phyloP scores from a whole-genome alignment of 2,797 vertebrate genomes.

The Galagoides demidoff region DNA sequence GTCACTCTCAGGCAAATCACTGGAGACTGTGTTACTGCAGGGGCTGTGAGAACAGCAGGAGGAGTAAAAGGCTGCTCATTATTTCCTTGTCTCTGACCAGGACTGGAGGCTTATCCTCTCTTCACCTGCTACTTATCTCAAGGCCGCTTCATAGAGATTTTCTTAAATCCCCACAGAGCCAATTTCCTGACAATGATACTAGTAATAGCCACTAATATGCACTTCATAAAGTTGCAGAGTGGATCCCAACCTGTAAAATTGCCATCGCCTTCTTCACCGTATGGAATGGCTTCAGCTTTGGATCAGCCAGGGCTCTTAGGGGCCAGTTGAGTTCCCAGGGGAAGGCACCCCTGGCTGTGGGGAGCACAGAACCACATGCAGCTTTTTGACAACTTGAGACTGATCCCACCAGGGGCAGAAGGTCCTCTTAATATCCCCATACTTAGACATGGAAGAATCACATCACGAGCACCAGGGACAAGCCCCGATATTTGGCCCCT shows the following conservation, averaged over 20 bases:
- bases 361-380: not conserved
- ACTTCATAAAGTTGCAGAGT: not conserved
- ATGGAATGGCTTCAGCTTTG: not conserved
- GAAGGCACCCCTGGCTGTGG: not conserved
- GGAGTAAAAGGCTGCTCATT: not conserved
- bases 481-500: not conserved
- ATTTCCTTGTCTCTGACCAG: not conserved
- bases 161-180: conserved; percentile 5
- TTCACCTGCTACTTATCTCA: not conserved
- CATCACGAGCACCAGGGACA: rapidly evolving
- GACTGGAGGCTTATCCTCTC: not conserved
- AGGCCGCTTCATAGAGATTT: not conserved
- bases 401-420: not conserved
- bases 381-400: not conserved
- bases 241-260: too few species aligned
- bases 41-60: not conserved
- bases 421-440: not conserved
- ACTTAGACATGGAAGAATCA: not conserved
- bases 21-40: not conserved
- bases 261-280: not conserved
- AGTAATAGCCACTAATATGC: not conserved
- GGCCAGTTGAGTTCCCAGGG: not conserved
- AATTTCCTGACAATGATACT: not conserved
- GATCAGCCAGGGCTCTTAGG: too few species aligned
- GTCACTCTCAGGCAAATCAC: not conserved